Evolutionary conservation across 1,140 invertebrate genomes (phyloP), one percentile per base, ranked within the genome.

Genomic region (Megathymus violae): DNA sequence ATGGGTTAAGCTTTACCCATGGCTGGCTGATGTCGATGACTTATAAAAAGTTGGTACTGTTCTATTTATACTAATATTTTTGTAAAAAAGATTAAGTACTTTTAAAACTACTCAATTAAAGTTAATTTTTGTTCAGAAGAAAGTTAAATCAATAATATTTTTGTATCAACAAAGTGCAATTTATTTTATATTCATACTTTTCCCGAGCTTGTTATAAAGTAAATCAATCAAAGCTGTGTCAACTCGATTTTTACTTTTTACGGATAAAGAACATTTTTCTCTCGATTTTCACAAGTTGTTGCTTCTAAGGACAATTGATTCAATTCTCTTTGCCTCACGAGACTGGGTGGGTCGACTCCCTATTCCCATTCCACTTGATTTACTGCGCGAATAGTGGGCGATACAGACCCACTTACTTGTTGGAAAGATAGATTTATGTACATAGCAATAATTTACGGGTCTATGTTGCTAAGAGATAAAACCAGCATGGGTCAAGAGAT

Each of bases 251-350:
- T 47, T 31, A 61, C 31, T 3, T 63, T 36, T 43, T 41, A 64
- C 51, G 27, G 58, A 38, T 27, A 61, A 73, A 56, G 56, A 50
- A 68, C 62, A 66, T 19, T 44, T 62, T 64, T 40, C 40, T 61
- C 41, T 61, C 63, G 73, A 82, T 79, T 87, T 78, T 71, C 74
- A 71, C 69, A 62, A 82, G 69, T 73, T 69, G 68, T 69, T 71
- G 67, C 48, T 41, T 59, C 72, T 72, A 72, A 76, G 80, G 76
- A 66, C 75, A 85, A 86, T 86, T 88, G 82, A 88, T 85, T 88
- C 82, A 84, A 86, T 86, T 86, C 69, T 61, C 71, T 67, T 71
- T 63, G 64, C 62, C 69, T 62, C 68, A 54, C 67, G 72, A 71
- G 71, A 67, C 51, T 15, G 22, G 62, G 7, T 15, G 67, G 69